Evolutionary conservation across 2,888 invertebrate species (phyloP).

Genomic region (Anaspis maculata): DNA sequence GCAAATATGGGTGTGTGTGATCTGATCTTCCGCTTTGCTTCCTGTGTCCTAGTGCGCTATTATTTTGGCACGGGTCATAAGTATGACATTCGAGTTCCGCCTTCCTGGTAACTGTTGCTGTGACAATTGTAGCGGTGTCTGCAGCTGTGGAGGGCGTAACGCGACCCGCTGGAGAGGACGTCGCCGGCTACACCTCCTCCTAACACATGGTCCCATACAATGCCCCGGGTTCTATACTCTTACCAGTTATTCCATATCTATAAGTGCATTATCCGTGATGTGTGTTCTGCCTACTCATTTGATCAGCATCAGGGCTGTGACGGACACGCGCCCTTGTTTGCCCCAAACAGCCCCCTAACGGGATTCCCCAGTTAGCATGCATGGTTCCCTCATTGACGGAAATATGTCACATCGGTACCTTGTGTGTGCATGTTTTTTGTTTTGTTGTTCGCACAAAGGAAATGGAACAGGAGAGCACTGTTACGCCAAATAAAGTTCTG

Average conservation of each 20-base stretch:
- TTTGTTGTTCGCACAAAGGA: too few relatives aligned
- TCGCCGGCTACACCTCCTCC: constrained; percentile 21
- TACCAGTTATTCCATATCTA: constrained; percentile 22
- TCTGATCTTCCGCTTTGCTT: neutral
- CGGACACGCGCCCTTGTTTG: constrained; percentile 29
- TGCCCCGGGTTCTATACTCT: constrained; percentile 12
- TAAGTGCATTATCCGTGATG: constrained; percentile 24
- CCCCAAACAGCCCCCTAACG: constrained; percentile 23
- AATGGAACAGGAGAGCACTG: too few relatives aligned
- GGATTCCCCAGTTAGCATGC: too few relatives aligned
- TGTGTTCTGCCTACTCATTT: constrained; percentile 24
- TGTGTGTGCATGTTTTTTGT: too few relatives aligned
- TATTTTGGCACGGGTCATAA: constrained; percentile 23
- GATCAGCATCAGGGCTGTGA: constrained; percentile 15
- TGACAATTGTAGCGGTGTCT: constrained; percentile 19
- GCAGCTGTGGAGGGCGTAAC: constrained; percentile 27
- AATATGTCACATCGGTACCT: too few relatives aligned
- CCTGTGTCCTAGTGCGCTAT: constrained; percentile 2
- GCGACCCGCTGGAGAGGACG: constrained; percentile 21
- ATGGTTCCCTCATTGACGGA: too few relatives aligned
- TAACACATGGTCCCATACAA: constrained; percentile 25
- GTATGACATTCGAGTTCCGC: constrained; percentile 22
- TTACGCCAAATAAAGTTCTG: too few relatives aligned
- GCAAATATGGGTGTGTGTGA: too few relatives aligned
- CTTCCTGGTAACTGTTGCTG: constrained; percentile 21